Evolutionary conservation across 2,113 vertebrate genomes (phyloP).

Genomic region (Crotalus tigris): DNA sequence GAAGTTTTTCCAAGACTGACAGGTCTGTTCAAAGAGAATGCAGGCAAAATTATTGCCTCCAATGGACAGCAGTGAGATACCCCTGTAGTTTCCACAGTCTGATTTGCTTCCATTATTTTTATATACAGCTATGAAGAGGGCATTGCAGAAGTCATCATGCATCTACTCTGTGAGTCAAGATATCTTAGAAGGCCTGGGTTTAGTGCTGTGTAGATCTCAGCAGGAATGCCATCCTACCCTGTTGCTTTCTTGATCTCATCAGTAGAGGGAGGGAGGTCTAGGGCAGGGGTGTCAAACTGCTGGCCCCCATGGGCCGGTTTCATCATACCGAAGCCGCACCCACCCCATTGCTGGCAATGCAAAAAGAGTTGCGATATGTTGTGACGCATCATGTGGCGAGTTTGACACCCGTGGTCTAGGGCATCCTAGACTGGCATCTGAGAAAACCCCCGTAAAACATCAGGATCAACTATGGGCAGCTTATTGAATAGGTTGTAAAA

Average conservation of each 20-base stretch:
- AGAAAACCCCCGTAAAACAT: neutral
- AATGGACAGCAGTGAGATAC: neutral
- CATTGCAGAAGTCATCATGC: neutral
- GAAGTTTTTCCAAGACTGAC: neutral
- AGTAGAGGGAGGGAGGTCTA: neutral
- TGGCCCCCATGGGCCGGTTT: no score
- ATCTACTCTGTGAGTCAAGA: neutral
- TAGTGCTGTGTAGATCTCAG: neutral
- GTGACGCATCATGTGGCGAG: no score
- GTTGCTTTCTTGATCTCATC: neutral
- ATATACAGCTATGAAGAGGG: neutral
- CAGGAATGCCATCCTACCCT: neutral
- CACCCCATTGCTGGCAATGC: no score
- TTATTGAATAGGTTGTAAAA: neutral
- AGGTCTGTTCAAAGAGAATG: neutral
- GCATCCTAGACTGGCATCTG: neutral
- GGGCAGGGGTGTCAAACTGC: neutral
- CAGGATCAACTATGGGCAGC: neutral
- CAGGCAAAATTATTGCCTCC: neutral
- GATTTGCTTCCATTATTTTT: neutral
- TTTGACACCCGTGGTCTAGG: neutral
- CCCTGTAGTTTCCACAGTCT: neutral
- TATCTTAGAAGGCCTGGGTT: neutral
- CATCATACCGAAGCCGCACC: no score
- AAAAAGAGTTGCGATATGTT: no score